phyloP scores from a whole-genome alignment of 2,888 invertebrate species.

The Ernsta delagoae region DNA sequence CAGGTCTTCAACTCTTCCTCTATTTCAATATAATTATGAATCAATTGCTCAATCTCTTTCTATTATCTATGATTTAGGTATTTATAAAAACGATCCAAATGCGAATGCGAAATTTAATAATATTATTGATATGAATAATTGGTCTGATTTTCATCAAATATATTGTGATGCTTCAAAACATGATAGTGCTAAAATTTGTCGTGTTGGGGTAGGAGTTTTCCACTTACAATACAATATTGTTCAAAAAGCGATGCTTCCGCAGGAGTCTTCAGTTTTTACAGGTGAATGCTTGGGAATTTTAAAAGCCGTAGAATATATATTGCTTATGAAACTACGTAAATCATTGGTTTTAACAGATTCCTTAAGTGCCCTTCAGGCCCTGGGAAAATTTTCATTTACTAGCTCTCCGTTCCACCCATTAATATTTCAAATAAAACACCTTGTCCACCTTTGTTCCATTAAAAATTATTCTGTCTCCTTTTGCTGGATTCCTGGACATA shows the following conservation, averaged over 20 bases:
- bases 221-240: neutral
- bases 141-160: neutral
- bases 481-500: neutral
- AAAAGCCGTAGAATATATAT: neutral
- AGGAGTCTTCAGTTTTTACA: slow-evolving; percentile 3
- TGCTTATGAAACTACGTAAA: neutral
- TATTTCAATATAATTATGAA: neutral
- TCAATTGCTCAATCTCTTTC: neutral
- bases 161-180: neutral
- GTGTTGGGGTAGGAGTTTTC: neutral
- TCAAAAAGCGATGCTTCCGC: neutral
- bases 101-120: neutral
- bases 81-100: neutral
- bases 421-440: neutral
- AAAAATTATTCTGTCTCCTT: neutral
- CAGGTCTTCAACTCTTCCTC: neutral
- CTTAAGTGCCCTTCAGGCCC: slow-evolving; percentile 1
- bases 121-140: neutral
- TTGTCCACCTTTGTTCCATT: neutral
- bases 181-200: neutral
- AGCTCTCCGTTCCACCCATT: neutral
- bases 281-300: neutral
- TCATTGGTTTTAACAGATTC: neutral
- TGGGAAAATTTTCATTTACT: neutral
- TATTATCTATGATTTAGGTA: neutral